Base-by-base conservation (phyloP, 2,797 vertebrate species). In the Eulemur mongoz region DNA sequence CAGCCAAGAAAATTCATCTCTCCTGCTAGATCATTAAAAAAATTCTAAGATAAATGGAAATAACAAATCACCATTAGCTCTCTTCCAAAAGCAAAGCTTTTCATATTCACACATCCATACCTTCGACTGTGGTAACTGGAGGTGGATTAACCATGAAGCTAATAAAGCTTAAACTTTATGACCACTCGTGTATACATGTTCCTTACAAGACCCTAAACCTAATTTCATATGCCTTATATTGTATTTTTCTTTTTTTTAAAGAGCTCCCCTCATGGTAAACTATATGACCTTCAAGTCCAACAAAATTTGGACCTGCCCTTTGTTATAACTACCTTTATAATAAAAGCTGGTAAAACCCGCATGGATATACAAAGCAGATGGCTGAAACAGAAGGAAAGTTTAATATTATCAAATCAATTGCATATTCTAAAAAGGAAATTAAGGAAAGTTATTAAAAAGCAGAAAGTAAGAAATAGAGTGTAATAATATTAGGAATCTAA, bases 341-440 rank as follows among this genome's bases (percentile, higher is more conserved):
- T 70, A 72, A 84, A 92, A 92, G 52, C 69, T 80, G 84, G 92
- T 72, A 57, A 40, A 85, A 5, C 25, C 32, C 35, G 95, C 65
- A 82, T 30, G 18, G 22, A 80, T 72, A 96, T 4, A 89, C 23
- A 97, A 92, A 95, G 52, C 67, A 96, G 92, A 96, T 2, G 5
- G n/a, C 30, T 91, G 23, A 94, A 79, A 93, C 12, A 91, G 25
- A 91, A 95, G 43, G 9, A 14, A 95, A 81, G 35, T 81, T 78
- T 72, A 89, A 59, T 57, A 86, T 80, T 83, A 90, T 70, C 43
- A 79, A 78, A 59, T 82, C 84, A 95, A 93, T 18, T 57, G 23
- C 38, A 97, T 97, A 95, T 91, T 97, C 50, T 83, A 57, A 96
- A 94, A 78, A 95, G 45, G 63, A 96, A 97, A 93, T 95, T 95